Evolutionary conservation across 2,113 vertebrate species (phyloP), one percentile per base, ranked within the genome.

Genomic region (Oxyruncus cristatus): DNA sequence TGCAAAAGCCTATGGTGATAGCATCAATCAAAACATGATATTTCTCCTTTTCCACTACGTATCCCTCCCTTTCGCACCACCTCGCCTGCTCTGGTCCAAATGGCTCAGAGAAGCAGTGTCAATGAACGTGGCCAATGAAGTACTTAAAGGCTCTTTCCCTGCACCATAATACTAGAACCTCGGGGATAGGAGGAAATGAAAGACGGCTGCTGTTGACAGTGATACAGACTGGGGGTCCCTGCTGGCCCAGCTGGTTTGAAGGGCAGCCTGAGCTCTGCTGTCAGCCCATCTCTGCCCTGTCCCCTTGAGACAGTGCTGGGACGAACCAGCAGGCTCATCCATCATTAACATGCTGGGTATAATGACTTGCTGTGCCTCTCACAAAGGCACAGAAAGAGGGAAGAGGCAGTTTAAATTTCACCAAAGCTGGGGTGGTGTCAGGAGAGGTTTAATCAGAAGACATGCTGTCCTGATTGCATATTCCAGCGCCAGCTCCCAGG

Each of bases 361-460:
- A 26, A 82, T 33, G 32, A 19, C 49, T 83, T 26, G 46, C 41
- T 32, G 3, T 75, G 39, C 14, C 37, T 44, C 70, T 85, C 14
- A 20, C 61, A 81, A 70, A 14, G 61, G 41, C 37, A 70, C 56
- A 62, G 52, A 11, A n/a, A 18, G 39, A 85, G 50, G 44, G 12
- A 92, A 92, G 20, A 61, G 28, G 46, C 61, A 73, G 62, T 42
- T 90, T 33, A 59, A 59, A 72, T 94, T 92, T 95, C 73, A 77
- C 23, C 58, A 80, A 46, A 84, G 78, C 50, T 2, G 4, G 41
- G 28, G 18, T 1, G 3, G 8, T 53, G 47, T 73, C 74, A 82
- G 76, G 24, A 89, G 86, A 77, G 46, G n/a, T 68, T 92, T 91
- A 74, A 85, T 79, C 85, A 83, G 58, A 47, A 3, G 4, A 42